Conservation (phyloP, 2,888 invertebrate species). For the Furcula furcula region DNA sequence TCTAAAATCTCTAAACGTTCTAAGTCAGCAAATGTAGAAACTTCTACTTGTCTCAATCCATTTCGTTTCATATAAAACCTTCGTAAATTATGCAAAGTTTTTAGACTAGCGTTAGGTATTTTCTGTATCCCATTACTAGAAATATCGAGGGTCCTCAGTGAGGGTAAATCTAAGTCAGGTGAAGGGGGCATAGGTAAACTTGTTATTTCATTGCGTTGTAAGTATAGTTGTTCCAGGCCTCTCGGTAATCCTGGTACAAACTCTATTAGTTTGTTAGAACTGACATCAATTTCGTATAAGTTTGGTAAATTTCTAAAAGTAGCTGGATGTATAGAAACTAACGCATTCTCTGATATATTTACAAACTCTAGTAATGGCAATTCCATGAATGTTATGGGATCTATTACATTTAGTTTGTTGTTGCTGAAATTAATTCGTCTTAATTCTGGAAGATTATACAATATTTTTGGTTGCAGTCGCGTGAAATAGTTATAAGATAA, state of each 20-base stretch:
- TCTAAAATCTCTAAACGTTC: slow-evolving; percentile 87
- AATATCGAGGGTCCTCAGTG: slow-evolving; percentile 87
- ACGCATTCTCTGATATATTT: slow-evolving; percentile 89
- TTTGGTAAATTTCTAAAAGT: slow-evolving; percentile 88
- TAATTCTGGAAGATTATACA: slow-evolving; percentile 88
- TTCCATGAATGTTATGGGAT: slow-evolving; percentile 87
- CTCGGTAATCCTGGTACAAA: slow-evolving; percentile 90
- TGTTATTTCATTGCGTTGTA: slow-evolving; percentile 87
- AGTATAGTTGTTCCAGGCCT: slow-evolving; percentile 87
- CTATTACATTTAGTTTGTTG: slow-evolving; percentile 86
- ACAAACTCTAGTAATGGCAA: slow-evolving; percentile 88
- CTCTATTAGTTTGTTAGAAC: slow-evolving; percentile 86
- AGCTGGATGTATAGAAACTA: slow-evolving; percentile 87
- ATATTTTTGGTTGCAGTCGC: slow-evolving; percentile 85
- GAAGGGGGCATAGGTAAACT: slow-evolving; percentile 84
- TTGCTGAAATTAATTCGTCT: slow-evolving; percentile 89
- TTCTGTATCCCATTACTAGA: slow-evolving; percentile 88
- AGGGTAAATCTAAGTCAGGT: slow-evolving; percentile 87
- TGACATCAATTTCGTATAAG: slow-evolving; percentile 90
- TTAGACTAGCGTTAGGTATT: slow-evolving; percentile 84
- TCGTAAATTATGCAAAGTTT: slow-evolving; percentile 84
- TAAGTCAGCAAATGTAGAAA: slow-evolving; percentile 86
- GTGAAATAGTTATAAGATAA: slow-evolving; percentile 88
- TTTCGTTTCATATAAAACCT: slow-evolving; percentile 88
- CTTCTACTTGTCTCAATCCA: slow-evolving; percentile 85